phyloP scores from a whole-genome alignment of 2,797 vertebrate genomes.

The Sebastes cheni region DNA sequence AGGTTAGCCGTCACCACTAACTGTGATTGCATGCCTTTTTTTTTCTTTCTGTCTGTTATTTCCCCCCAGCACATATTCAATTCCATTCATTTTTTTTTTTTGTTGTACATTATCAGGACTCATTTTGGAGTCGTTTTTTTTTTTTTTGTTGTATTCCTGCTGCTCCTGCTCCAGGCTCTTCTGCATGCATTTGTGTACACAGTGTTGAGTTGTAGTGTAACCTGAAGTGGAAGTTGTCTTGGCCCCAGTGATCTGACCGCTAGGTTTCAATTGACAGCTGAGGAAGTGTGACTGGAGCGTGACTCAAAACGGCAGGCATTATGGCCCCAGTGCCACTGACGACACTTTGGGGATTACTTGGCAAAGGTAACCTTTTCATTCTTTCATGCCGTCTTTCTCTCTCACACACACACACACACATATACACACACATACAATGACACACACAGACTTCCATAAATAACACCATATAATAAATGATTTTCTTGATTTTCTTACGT shows the following conservation, averaged over 20 bases:
- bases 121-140: not conserved
- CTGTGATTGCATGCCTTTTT: slow-evolving; percentile 78
- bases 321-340: slow-evolving; percentile 99
- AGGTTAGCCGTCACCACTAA: slow-evolving; percentile 77
- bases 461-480: slow-evolving; percentile 17
- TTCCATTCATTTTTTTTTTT: slow-evolving; percentile 6
- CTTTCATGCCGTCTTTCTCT: slow-evolving; percentile 86
- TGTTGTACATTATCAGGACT: slow-evolving; percentile 22
- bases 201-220: slow-evolving; percentile 74
- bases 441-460: slow-evolving; percentile 16
- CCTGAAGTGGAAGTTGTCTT: slow-evolving; percentile 91
- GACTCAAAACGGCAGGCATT: slow-evolving; percentile 99
- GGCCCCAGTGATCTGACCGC: slow-evolving; percentile 98
- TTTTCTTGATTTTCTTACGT: slow-evolving; percentile 20
- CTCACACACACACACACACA: slow-evolving; percentile 28
- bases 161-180: slow-evolving; percentile 50
- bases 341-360: slow-evolving; percentile 99
- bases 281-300: slow-evolving; percentile 99
- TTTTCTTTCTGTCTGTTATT: slow-evolving; percentile 38
- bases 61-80: slow-evolving; percentile 24
- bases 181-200: slow-evolving; percentile 71
- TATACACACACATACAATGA: not conserved
- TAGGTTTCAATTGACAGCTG: slow-evolving; percentile 99
- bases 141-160: not conserved
- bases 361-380: slow-evolving; percentile 99